Percentiles rank a stretch among this genome's conserved stretches.
These are phyloP conservation scores for Plagodis pulveraria DNA, from an alignment of 2,888 invertebrate species.

Conservation along the genomic window DNA sequence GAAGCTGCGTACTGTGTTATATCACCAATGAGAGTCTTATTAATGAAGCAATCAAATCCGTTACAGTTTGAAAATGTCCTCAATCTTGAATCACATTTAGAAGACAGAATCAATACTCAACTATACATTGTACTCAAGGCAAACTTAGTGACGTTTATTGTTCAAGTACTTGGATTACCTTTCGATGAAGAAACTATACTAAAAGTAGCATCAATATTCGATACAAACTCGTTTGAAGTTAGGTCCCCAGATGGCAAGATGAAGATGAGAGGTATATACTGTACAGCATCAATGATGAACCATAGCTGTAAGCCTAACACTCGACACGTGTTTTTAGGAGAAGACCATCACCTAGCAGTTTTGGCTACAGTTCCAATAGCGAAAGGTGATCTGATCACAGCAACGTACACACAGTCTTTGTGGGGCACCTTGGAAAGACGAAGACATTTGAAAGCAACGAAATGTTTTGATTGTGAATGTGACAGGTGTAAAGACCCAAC, in stretches of 20 bases:
- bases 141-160: constrained; percentile 86
- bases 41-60: constrained; percentile 84
- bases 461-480: constrained; percentile 89
- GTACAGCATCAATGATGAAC: constrained; percentile 88
- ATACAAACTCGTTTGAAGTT: constrained; percentile 90
- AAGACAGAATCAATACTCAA: constrained; percentile 85
- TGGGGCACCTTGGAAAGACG: constrained; percentile 88
- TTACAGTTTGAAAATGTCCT: constrained; percentile 81
- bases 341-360: constrained; percentile 85
- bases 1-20: constrained; percentile 89
- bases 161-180: constrained; percentile 82
- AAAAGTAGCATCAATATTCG: constrained; percentile 87
- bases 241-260: constrained; percentile 77
- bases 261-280: constrained; percentile 87
- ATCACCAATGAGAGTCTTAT: constrained; percentile 86
- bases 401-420: constrained; percentile 89
- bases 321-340: constrained; percentile 86
- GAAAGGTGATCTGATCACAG: constrained; percentile 88
- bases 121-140: constrained; percentile 85
- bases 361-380: constrained; percentile 87
- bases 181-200: constrained; percentile 85
- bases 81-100: constrained; percentile 86
- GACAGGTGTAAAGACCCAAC: constrained; percentile 88
- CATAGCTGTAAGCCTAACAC: constrained; percentile 91
- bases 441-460: constrained; percentile 84